Conservation (phyloP, 2,888 invertebrate species). For the Margaritifera margaritifera region DNA sequence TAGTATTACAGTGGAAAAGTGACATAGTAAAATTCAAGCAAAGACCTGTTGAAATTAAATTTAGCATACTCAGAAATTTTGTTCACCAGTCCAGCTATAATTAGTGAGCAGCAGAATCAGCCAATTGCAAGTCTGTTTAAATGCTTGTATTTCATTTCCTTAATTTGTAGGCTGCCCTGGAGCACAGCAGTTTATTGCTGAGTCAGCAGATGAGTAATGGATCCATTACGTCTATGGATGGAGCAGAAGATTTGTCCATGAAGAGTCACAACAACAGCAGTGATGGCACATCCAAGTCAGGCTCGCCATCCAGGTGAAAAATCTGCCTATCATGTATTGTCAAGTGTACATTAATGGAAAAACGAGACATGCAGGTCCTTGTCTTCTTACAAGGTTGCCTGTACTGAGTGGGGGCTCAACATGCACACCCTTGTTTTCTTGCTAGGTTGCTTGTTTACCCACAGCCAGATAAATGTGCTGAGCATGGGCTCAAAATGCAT, state of each 20-base stretch:
- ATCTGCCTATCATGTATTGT: too few relatives aligned
- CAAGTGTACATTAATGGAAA: too few relatives aligned
- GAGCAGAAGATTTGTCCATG: conserved; percentile 63
- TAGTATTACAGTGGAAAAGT: too few relatives aligned
- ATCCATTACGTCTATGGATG: conserved; percentile 46
- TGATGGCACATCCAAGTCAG: conserved; percentile 39
- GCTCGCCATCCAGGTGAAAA: conserved; percentile 43
- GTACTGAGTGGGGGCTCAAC: too few relatives aligned
- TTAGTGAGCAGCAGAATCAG: conserved; percentile 1
- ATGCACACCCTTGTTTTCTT: too few relatives aligned
- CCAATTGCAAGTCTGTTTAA: neutral
- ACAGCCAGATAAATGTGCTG: too few relatives aligned
- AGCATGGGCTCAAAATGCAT: too few relatives aligned
- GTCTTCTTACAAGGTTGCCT: too few relatives aligned
- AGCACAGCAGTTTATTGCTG: conserved; percentile 76
- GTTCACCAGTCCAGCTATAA: neutral
- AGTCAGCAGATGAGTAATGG: conserved; percentile 67
- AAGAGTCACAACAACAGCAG: conserved; percentile 47
- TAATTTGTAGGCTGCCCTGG: conserved; percentile 76
- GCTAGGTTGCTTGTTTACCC: too few relatives aligned
- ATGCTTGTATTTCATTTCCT: conserved; percentile 3
- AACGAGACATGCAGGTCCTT: too few relatives aligned
- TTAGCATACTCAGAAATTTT: neutral
- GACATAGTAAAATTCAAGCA: too few relatives aligned
- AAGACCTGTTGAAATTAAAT: too few relatives aligned